Conservation (phyloP, 2,888 invertebrate genomes). For the Ceriagrion tenellum region DNA sequence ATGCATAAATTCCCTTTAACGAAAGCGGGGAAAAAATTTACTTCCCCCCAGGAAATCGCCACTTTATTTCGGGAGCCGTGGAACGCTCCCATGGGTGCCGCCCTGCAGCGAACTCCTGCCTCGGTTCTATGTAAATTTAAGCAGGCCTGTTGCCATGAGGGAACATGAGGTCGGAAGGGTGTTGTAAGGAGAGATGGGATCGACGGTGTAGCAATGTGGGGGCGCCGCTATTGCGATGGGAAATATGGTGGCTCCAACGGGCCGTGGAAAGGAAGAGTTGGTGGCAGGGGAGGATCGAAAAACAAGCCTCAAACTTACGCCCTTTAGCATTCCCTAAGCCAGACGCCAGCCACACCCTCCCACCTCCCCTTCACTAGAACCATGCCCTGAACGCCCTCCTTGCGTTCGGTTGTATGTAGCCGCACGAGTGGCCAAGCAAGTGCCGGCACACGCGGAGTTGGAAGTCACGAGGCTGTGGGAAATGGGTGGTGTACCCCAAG, state of each 20-base stretch:
- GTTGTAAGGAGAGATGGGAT: constrained; percentile 17
- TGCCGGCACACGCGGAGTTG: neutral
- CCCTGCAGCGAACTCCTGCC: constrained; percentile 4
- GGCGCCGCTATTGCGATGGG: neutral
- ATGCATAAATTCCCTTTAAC: neutral
- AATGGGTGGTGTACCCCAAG: neutral
- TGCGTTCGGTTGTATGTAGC: neutral
- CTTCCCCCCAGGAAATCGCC: neutral
- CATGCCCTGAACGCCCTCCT: too few relatives aligned
- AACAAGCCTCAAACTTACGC: neutral
- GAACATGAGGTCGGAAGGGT: constrained; percentile 20
- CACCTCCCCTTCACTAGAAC: too few relatives aligned
- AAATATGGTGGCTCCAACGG: neutral
- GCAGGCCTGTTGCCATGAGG: neutral
- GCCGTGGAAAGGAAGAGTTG: neutral
- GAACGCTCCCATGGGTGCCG: neutral
- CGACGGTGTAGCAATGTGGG: neutral
- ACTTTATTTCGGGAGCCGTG: neutral
- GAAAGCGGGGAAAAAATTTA: neutral
- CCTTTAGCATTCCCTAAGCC: neutral
- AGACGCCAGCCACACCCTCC: neutral
- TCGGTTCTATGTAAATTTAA: constrained; percentile 27
- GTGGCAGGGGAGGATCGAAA: neutral
- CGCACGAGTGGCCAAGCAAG: constrained; percentile 14
- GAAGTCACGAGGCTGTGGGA: neutral